These are phyloP conservation scores for Prenolepis imparis DNA, from an alignment of 2,888 invertebrate genomes.

Conservation along the genomic window DNA sequence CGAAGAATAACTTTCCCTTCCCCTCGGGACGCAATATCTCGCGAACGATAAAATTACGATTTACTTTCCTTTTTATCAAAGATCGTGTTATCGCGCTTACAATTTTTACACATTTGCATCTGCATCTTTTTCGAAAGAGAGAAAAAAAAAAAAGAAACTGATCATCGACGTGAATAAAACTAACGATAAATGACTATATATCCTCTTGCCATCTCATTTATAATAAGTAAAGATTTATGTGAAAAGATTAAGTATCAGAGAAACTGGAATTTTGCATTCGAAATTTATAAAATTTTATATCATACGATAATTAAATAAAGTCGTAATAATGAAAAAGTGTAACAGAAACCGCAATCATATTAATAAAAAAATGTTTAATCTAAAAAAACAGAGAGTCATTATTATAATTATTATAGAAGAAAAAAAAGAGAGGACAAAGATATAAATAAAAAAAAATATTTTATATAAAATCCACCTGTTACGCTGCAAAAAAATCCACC, in stretches of 20 bases:
- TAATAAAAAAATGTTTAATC: neutral
- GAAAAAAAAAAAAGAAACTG: neutral
- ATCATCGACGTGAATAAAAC: neutral
- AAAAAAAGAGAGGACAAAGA: neutral
- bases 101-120: neutral
- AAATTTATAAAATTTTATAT: constrained; percentile 9
- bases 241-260: neutral
- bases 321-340: neutral
- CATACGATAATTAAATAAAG: neutral
- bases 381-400: neutral
- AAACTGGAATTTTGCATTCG: neutral
- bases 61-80: neutral
- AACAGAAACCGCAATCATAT: neutral
- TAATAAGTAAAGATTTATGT: neutral
- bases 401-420: neutral
- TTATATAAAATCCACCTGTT: neutral
- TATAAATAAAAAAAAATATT: neutral
- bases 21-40: neutral
- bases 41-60: neutral
- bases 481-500: neutral
- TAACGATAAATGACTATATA: neutral
- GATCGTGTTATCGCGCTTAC: neutral
- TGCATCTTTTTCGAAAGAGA: neutral
- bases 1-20: neutral
- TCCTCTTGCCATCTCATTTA: neutral